Evolutionary conservation across 1,140 invertebrate genomes (phyloP).

Genomic region (Oryzaephilus surinamensis): DNA sequence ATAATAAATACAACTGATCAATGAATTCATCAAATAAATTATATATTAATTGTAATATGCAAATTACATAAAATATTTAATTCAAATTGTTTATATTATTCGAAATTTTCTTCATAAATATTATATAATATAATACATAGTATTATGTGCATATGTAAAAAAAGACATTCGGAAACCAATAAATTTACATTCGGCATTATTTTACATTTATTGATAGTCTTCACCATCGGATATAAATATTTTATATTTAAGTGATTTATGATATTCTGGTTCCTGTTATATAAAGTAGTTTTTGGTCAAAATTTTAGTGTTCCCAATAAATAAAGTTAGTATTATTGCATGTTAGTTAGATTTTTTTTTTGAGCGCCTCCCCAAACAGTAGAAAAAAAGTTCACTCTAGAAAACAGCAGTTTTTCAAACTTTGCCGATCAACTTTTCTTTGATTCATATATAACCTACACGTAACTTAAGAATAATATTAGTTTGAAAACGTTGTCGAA

Average conservation of each 20-base stretch:
- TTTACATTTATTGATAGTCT: constrained; percentile 14
- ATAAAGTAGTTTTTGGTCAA: constrained; percentile 10
- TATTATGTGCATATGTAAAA: no score
- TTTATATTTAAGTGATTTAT: constrained; percentile 15
- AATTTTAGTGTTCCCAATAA: constrained; percentile 11
- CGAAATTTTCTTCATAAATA: no score
- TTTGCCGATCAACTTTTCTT: constrained; percentile 14
- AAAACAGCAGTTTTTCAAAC: constrained; percentile 16
- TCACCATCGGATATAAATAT: constrained; percentile 15
- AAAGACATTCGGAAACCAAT: no score
- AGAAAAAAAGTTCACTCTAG: no score
- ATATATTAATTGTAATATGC: no score
- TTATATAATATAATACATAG: no score
- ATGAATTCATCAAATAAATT: no score
- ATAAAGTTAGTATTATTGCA: constrained; percentile 15
- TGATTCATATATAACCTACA: constrained; percentile 16
- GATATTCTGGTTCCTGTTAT: constrained; percentile 10
- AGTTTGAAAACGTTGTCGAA: constrained; percentile 12
- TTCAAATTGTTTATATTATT: no score
- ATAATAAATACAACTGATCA: no score
- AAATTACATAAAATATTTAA: no score
- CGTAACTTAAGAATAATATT: constrained; percentile 16
- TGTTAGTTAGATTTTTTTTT: constrained; percentile 15
- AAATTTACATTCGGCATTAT: constrained; percentile 13
- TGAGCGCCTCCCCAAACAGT: constrained; percentile 6